phyloP scores from a whole-genome alignment of 2,113 vertebrate species.

The Xiphophorus couchianus region DNA sequence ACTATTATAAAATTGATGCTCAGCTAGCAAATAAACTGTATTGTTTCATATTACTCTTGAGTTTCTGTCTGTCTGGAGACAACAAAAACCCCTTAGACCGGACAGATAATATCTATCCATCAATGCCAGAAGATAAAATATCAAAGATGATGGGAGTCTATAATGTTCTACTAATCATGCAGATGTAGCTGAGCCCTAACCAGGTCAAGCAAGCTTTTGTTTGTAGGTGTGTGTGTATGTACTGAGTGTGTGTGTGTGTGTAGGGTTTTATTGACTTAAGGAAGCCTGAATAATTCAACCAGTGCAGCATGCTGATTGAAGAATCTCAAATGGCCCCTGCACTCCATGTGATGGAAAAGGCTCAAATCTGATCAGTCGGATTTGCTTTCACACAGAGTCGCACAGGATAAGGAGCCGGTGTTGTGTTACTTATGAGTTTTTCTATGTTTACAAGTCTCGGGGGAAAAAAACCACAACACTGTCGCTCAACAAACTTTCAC shows the following conservation, averaged over 20 bases:
- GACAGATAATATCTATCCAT: conserved; percentile 35
- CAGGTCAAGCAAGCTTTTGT: conserved; percentile 67
- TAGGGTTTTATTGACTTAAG: conserved; percentile 62
- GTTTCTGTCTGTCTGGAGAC: conserved; percentile 40
- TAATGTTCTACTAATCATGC: conserved; percentile 73
- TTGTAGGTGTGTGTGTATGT: conserved; percentile 20
- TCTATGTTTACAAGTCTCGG: conserved; percentile 25
- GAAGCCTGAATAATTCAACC: conserved; percentile 76
- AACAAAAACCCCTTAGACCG: conserved; percentile 11
- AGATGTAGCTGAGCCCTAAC: conserved; percentile 56
- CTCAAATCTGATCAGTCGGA: conserved; percentile 77
- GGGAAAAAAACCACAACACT: conserved; percentile 5
- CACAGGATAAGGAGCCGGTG: conserved; percentile 39
- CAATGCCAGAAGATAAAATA: conserved; percentile 71
- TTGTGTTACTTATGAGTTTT: conserved; percentile 66
- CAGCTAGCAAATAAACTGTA: background rate
- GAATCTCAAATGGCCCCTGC: conserved; percentile 76
- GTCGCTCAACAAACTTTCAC: conserved; percentile 17
- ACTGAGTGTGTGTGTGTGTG: conserved; percentile 18
- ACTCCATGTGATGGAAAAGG: conserved; percentile 71
- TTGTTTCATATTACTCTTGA: conserved; percentile 29
- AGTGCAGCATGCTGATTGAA: conserved; percentile 52
- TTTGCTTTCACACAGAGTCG: conserved; percentile 70
- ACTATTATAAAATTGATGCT: background rate
- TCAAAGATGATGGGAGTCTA: conserved; percentile 65